Percentiles rank a stretch among this genome's conserved stretches.
Evolutionary conservation across 2,113 vertebrate genomes (phyloP).

Genomic region (Onychostoma macrolepis): DNA sequence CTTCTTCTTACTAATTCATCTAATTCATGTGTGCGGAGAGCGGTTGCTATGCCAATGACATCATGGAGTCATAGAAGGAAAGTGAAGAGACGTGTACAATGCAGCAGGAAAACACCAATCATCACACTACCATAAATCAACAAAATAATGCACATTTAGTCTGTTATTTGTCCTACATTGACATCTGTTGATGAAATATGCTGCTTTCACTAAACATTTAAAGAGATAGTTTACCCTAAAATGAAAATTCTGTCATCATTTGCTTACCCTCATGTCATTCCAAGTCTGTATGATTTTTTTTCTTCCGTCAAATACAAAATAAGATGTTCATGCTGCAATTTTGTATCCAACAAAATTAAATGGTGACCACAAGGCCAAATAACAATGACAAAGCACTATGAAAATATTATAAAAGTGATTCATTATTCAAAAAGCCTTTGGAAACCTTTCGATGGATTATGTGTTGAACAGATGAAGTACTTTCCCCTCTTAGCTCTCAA

Average conservation of each 20-base stretch:
- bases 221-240: not conserved
- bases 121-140: conserved; percentile 3
- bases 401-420: not conserved
- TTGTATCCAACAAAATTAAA: not conserved
- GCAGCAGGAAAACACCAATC: conserved; percentile 22
- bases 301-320: not conserved
- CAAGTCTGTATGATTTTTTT: not conserved
- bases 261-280: not conserved
- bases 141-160: not conserved
- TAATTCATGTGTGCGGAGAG: conserved; percentile 25
- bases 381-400: not conserved
- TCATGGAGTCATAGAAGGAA: conserved; percentile 35
- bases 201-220: not conserved
- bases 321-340: not conserved
- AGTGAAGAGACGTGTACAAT: conserved; percentile 25
- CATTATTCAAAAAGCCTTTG: not conserved
- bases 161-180: not conserved
- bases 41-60: conserved; percentile 50
- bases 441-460: not conserved
- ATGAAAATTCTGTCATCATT: not conserved
- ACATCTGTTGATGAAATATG: not conserved
- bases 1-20: conserved; percentile 42
- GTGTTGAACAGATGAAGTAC: not conserved
- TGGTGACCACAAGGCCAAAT: not conserved
- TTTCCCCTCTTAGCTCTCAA: not conserved